Evolutionary conservation across 2,797 vertebrate species (phyloP), one percentile per base, ranked within the genome.

Genomic region (Artibeus lituratus): DNA sequence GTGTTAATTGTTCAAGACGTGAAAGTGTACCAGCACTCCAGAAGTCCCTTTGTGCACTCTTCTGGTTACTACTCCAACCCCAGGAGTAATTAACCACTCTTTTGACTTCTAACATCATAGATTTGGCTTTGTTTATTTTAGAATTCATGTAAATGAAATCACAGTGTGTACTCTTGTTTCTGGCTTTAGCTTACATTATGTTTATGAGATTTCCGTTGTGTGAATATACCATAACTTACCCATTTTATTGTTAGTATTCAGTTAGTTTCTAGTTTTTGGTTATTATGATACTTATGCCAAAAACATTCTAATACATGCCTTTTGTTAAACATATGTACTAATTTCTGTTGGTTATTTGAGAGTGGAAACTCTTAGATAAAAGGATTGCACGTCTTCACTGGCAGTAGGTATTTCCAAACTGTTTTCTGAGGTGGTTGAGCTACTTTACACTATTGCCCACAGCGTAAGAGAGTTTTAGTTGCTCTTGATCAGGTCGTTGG

Each of bases 71-170:
- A 9, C 84, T 85, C 26, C 91, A n/a, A 62, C 26, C 42, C 69
- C 11, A 59, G 32, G 22, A 19, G 37, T 83, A 93, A 42, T 9
- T 14, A 42, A 37, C 11, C 14, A 44, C 12, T 80, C 2, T 74
- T 15, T 14, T 44, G 77, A 65, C 29, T 84, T 93, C 35, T n/a
- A 73, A 76, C n/a, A 78, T 62, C 35, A 73, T 37, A 73, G 49
- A 82, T 94, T 90, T 62, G 80, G 19, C 76, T 80, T 77, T 70
- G 7, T 39, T 72, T 83, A 35, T 74, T 92, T 96, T 95, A 44
- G 18, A 83, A 70, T 76, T 81, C 32, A 22, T 87, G 29, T 62
- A 62, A 62, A 32, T 62, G 59, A 14, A 62, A 32, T 16, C 5
- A 62, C 12, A 16, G 29, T n/a, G 32, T 62, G 29, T 62, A 62